Base-by-base conservation (phyloP, 2,113 vertebrate genomes). In the Pseudolaguvia tuberculata region DNA sequence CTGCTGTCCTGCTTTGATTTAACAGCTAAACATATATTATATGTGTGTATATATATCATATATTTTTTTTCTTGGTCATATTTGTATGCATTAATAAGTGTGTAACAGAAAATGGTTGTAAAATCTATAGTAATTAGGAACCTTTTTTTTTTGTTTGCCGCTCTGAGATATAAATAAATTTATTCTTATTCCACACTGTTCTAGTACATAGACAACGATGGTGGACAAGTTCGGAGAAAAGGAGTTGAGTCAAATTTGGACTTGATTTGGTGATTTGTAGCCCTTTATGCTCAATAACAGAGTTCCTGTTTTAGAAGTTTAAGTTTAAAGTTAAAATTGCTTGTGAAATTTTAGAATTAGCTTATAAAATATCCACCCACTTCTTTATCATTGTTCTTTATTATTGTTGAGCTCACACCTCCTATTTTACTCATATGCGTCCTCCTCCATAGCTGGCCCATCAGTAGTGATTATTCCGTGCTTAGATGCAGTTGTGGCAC, bases 381-480 rank as follows among this genome's bases (percentile, higher is more conserved):
- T 59, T 59, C 72, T 79, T 79, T 69, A 79, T 79, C 65, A 72
- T 73, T 71, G 75, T 62, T 59, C 72, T 79, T 79, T 69, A 79
- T 79, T 58, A 72, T 73, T 71, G 75, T 62, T n/a, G n/a, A 61
- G 50, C 63, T 61, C 42, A 53, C 61, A 69, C 53, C 74, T 79
- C 75, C 73, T 56, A 50, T 68, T 80, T 79, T 79, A 79, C 71
- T 57, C 70, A 70, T 69, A 65, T 59, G 42, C 62, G 13, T 71
- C 76, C 67, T 72, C 75, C 66, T 66, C 68, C 55, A 47, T 48
- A 55, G 58, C 72, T 31, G 68, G 56, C 61, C 71, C 77, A 76
- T 65, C 65, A 77, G 76, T 35, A 56, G 45, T 81, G 78, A 82
- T 83, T 79, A 70, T 67, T 68, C 75, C 56, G 75, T 82, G 84